Evolutionary conservation across 1,140 invertebrate species (phyloP).

Genomic region (Lycorma delicatula): DNA sequence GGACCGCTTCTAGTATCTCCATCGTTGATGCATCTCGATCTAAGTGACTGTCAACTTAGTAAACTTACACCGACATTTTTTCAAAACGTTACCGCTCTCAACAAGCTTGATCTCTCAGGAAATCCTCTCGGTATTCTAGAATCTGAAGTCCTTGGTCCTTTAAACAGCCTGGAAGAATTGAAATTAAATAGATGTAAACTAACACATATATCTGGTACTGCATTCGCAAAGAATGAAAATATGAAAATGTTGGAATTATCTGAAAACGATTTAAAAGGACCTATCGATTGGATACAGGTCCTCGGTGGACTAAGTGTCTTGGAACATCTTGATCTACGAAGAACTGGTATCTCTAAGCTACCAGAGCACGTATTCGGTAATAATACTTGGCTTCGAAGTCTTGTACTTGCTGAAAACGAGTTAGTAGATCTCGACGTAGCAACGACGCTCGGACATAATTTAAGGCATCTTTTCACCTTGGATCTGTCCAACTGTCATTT

Average conservation of each 20-base stretch:
- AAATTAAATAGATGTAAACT: constrained; percentile 56
- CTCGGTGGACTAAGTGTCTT: constrained; percentile 48
- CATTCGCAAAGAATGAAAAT: constrained; percentile 48
- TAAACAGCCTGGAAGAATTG: constrained; percentile 53
- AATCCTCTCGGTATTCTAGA: constrained; percentile 52
- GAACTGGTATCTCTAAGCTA: constrained; percentile 49
- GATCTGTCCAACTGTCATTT: constrained; percentile 61
- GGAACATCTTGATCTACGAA: constrained; percentile 53
- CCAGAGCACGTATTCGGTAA: constrained; percentile 55
- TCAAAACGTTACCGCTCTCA: constrained; percentile 52
- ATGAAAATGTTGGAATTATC: constrained; percentile 54
- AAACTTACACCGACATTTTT: constrained; percentile 54
- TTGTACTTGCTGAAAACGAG: constrained; percentile 57
- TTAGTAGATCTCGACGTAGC: constrained; percentile 53
- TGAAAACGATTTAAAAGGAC: constrained; percentile 45
- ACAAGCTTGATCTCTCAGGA: constrained; percentile 56
- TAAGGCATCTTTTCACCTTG: constrained; percentile 54
- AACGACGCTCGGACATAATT: constrained; percentile 52
- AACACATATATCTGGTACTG: constrained; percentile 44
- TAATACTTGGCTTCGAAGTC: constrained; percentile 52
- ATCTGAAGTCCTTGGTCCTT: constrained; percentile 49
- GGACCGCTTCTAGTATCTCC: constrained; percentile 55
- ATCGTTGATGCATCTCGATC: constrained; percentile 55
- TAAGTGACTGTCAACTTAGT: constrained; percentile 52
- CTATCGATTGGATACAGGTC: constrained; percentile 49